These are phyloP conservation scores for Antheraea yamamai DNA, from an alignment of 2,888 invertebrate genomes.

Conservation along the genomic window DNA sequence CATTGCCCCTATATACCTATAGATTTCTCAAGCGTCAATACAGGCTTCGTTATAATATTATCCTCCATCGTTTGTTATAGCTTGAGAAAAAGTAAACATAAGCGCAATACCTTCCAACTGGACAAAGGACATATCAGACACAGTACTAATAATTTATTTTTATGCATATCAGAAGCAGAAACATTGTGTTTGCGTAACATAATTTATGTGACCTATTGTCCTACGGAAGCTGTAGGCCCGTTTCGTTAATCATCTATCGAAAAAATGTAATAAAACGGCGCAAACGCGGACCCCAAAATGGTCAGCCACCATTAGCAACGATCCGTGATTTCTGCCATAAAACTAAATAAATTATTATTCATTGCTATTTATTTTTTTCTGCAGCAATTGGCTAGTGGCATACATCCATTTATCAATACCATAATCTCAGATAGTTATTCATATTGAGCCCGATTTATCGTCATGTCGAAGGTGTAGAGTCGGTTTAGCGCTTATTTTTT, in stretches of 20 bases:
- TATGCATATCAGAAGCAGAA: slow-evolving; percentile 59
- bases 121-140: slow-evolving; percentile 22
- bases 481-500: slow-evolving; percentile 24
- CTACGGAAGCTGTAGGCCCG: slow-evolving; percentile 74
- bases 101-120: slow-evolving; percentile 6
- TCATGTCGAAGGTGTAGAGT: slow-evolving; percentile 48
- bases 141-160: slow-evolving; percentile 33
- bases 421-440: slow-evolving; percentile 77
- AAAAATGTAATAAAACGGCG: slow-evolving; percentile 66
- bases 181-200: slow-evolving; percentile 67
- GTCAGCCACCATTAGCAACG: slow-evolving; percentile 67
- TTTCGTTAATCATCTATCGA: slow-evolving; percentile 69
- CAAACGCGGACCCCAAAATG: slow-evolving; percentile 34
- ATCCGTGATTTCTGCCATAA: slow-evolving; percentile 66
- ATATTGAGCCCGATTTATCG: slow-evolving; percentile 66
- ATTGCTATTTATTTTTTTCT: slow-evolving; percentile 60
- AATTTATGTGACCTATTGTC: slow-evolving; percentile 75
- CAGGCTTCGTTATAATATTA: not conserved
- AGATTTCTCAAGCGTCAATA: not conserved
- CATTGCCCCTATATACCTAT: not conserved
- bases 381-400: slow-evolving; percentile 62
- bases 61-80: not conserved
- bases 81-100: not conserved
- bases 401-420: slow-evolving; percentile 72
- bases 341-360: slow-evolving; percentile 71